Evolutionary conservation across 2,888 invertebrate species (phyloP).

Genomic region (Crocallis elinguaria): DNA sequence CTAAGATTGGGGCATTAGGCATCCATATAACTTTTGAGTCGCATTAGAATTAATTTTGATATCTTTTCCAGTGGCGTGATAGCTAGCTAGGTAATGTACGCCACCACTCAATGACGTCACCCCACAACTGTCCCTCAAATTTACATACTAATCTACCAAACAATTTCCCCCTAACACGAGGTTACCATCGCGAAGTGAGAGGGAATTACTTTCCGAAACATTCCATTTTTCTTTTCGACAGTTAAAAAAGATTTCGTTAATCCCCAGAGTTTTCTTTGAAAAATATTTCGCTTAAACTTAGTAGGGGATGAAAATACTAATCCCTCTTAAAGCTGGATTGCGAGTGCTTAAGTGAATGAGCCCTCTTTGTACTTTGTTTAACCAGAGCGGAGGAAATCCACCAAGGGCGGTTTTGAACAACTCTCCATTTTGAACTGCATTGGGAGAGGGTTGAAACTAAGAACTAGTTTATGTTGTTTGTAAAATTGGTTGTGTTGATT

Average conservation of each 20-base stretch:
- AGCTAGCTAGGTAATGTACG: too few relatives aligned
- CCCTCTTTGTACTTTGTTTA: slow-evolving; percentile 16
- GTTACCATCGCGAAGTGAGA: not conserved
- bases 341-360: slow-evolving; percentile 28
- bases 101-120: too few relatives aligned
- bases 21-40: too few relatives aligned
- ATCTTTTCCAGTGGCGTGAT: too few relatives aligned
- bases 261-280: slow-evolving; percentile 23
- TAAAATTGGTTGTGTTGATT: too few relatives aligned
- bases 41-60: too few relatives aligned
- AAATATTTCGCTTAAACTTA: slow-evolving; percentile 36
- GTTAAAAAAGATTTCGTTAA: slow-evolving; percentile 31
- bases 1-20: too few relatives aligned
- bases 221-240: slow-evolving; percentile 22
- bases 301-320: slow-evolving; percentile 34
- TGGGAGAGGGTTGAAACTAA: not conserved
- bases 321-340: slow-evolving; percentile 33
- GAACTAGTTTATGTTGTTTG: not conserved
- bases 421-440: not conserved
- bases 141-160: slow-evolving; percentile 16
- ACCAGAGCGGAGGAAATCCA: not conserved
- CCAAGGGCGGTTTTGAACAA: not conserved
- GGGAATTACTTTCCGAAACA: slow-evolving; percentile 17
- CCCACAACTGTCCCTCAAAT: too few relatives aligned
- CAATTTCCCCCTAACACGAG: not conserved